Evolutionary conservation across 2,888 invertebrate species (phyloP), one percentile per base, ranked within the genome.

Genomic region (Lordiphosa andalusiaca): DNA sequence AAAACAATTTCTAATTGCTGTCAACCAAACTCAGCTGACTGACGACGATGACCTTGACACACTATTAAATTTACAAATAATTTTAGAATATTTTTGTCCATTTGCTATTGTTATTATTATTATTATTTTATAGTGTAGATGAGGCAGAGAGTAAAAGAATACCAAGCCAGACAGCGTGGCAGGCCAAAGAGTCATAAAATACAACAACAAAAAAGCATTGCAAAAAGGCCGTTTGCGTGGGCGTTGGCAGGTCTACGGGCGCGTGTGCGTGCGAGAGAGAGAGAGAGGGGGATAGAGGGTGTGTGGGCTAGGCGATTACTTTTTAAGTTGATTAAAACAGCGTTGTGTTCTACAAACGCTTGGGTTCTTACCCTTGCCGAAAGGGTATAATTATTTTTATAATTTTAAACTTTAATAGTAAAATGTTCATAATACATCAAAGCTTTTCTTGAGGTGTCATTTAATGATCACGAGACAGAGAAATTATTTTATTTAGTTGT

Each of bases 251-350:
- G 60, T 56, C 68, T 47, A 55, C 41, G 19, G 4, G 4, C 25
- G 25, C 6, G 42, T 10, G 19, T 54, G 40, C 19, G 39, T 3
- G 21, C 7, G 4, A 6, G 30, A 25, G 16, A 12, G 12, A 10
- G n/a, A 39, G 25, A 19, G 46, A 37, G 36, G 3, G 12, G 6
- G 39, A 39, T 33, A 13, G 39, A 13, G 39, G 33, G 42, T 19
- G 48, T 25, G 10, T 5, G 10, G 16, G 16, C 30, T 21, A 30
- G 38, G 36, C 36, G 56, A 53, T 56, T 57, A 54, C 65, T 65
- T 75, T 73, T 71, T 68, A 68, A 68, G 74, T 77, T 70, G 68
- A 81, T 77, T 76, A 69, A 76, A 80, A 76, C 53, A 67, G 69
- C 62, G 59, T 64, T 75, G 54, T 58, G 70, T 51, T 61, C 58